A percentile compares a stretch with the other conserved stretches of the same genome.
These are phyloP conservation scores for Nemurella pictetii DNA, from an alignment of 2,888 invertebrate genomes.

Conservation along the genomic window DNA sequence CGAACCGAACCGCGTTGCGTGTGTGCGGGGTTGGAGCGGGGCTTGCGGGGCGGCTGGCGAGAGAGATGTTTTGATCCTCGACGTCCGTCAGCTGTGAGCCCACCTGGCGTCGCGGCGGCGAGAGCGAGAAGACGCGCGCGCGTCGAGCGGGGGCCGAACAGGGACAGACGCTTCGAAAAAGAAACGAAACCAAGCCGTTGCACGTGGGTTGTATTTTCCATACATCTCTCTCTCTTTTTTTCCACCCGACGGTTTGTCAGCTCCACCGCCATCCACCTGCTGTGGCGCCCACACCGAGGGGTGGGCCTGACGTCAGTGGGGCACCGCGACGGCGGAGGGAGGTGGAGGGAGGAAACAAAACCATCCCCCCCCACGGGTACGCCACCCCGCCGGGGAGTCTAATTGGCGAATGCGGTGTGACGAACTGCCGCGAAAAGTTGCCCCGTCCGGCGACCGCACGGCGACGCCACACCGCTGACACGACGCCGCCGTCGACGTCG, in stretches of 20 bases:
- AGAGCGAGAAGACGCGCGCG: conserved; percentile 16
- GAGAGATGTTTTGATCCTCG: conserved; percentile 26
- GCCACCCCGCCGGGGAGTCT: conserved; percentile 38
- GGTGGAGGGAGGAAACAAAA: conserved; percentile 31
- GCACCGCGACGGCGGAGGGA: conserved; percentile 30
- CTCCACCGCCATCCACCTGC: conserved; percentile 31
- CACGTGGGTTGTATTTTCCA: conserved; percentile 2
- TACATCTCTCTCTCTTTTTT: neutral
- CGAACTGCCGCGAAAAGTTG: conserved; percentile 40
- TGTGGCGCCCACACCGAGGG: conserved; percentile 33
- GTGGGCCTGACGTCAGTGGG: conserved; percentile 31
- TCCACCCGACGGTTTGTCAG: conserved; percentile 17
- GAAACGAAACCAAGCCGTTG: conserved; percentile 20
- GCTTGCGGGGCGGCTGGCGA: neutral
- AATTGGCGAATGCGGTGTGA: conserved; percentile 45
- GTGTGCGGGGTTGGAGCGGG: neutral
- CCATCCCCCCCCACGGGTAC: conserved; percentile 33
- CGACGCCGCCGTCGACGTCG: conserved; percentile 21
- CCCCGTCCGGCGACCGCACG: conserved; percentile 34
- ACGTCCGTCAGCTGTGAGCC: conserved; percentile 28
- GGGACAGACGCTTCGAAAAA: conserved; percentile 23
- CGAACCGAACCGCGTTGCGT: conserved; percentile 8
- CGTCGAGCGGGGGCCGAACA: neutral
- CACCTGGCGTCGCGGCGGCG: conserved; percentile 27
- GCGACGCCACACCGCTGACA: conserved; percentile 30